These are phyloP conservation scores for Mormyrops attenuatus DNA, from an alignment of 2,797 vertebrate species.

Conservation along the genomic window DNA sequence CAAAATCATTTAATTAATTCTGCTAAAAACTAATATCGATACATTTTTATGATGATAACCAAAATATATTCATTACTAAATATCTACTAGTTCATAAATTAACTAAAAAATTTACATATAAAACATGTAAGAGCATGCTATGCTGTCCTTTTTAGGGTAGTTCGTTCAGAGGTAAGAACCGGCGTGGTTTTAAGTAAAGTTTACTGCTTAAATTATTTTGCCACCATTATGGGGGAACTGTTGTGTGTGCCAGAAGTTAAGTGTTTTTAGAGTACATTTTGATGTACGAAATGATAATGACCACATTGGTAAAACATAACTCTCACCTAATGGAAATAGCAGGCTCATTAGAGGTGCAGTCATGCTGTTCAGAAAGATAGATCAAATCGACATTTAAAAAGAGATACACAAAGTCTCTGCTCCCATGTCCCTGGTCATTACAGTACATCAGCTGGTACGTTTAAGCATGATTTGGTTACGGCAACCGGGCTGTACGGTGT, in stretches of 20 bases:
- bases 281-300: constrained; percentile 17
- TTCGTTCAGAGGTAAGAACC: constrained; percentile 11
- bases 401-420: neutral
- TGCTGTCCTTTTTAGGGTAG: neutral
- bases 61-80: neutral
- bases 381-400: constrained; percentile 1
- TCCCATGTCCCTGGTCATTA: neutral
- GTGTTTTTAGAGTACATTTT: constrained; percentile 22
- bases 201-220: constrained; percentile 17
- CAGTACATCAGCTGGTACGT: neutral
- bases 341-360: neutral
- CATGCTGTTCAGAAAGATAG: neutral
- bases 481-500: neutral
- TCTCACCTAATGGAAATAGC: constrained; percentile 16
- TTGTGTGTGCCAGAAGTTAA: constrained; percentile 20
- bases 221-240: neutral
- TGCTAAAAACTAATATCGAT: neutral
- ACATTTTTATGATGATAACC: neutral
- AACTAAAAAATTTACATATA: neutral
- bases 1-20: neutral
- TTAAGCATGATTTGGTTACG: neutral
- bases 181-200: neutral
- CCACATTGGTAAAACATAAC: constrained; percentile 15
- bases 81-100: neutral
- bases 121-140: neutral